phyloP scores from a whole-genome alignment of 2,113 vertebrate species.

The Xenopus laevis region DNA sequence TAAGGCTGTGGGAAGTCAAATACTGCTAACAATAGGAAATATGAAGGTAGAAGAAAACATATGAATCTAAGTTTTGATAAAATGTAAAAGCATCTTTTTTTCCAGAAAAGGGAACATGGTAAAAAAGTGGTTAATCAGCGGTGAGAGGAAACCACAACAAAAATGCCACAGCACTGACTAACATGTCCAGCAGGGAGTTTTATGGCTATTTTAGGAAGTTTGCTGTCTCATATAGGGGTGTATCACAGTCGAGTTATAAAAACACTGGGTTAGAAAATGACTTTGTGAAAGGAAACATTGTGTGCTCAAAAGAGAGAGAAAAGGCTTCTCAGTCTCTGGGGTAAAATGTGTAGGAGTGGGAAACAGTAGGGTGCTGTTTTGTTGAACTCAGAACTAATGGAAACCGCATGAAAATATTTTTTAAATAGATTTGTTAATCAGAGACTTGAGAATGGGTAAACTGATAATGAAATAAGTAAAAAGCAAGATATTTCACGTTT shows the following conservation, averaged over 20 bases:
- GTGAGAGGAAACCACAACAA: background rate
- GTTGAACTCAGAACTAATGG: no score
- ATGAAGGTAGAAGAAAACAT: no score
- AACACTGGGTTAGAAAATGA: constrained; percentile 19
- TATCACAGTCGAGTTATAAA: constrained; percentile 27
- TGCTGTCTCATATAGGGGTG: constrained; percentile 38
- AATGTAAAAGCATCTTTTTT: no score
- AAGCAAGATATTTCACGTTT: no score
- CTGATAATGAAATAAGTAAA: no score
- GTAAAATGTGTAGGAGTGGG: constrained; percentile 37
- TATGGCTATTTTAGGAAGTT: constrained; percentile 46
- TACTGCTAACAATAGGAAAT: no score
- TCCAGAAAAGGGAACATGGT: background rate
- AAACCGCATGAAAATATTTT: no score
- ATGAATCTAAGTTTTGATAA: no score
- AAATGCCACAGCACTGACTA: constrained; percentile 43
- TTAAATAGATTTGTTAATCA: no score
- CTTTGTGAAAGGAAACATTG: constrained; percentile 39
- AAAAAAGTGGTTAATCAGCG: constrained; percentile 9
- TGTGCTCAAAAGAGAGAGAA: constrained; percentile 14
- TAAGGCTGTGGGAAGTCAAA: no score
- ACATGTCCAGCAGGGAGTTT: constrained; percentile 27
- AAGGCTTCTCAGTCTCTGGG: constrained; percentile 2
- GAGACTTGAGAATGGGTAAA: no score
- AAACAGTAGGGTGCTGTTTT: background rate